Percentiles rank a stretch among this genome's conserved stretches.
phyloP scores from a whole-genome alignment of 2,888 invertebrate genomes.

The Erebia ligea region DNA sequence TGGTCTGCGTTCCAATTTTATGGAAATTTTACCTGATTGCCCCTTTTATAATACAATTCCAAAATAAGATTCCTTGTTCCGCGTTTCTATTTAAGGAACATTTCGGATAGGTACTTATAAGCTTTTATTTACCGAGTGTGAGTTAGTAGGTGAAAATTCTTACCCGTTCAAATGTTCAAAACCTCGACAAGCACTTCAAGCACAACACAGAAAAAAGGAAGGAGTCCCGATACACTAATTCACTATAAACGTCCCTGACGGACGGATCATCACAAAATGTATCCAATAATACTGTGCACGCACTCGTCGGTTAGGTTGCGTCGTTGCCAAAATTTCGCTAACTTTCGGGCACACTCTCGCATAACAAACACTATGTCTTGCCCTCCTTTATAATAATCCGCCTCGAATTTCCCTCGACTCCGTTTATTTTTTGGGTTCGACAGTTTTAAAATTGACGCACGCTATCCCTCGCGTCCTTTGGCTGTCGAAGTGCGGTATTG shows the following conservation, averaged over 20 bases:
- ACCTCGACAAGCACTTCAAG: slow-evolving; percentile 21
- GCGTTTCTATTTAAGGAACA: not conserved
- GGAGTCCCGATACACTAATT: slow-evolving; percentile 42
- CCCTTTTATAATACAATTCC: too few relatives aligned
- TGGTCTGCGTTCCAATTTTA: too few relatives aligned
- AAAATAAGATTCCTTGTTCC: too few relatives aligned
- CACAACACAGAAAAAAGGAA: slow-evolving; percentile 27
- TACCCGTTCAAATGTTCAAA: slow-evolving; percentile 5
- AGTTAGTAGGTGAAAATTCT: slow-evolving; percentile 15
- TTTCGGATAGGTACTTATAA: not conserved
- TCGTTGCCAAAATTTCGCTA: slow-evolving; percentile 75
- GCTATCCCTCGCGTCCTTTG: slow-evolving; percentile 65
- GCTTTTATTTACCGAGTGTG: not conserved
- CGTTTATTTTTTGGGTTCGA: slow-evolving; percentile 31
- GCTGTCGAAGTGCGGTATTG: slow-evolving; percentile 51
- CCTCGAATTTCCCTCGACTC: slow-evolving; percentile 54
- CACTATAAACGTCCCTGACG: slow-evolving; percentile 62
- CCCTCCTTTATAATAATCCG: slow-evolving; percentile 53
- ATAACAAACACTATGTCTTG: slow-evolving; percentile 63
- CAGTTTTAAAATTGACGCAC: slow-evolving; percentile 55
- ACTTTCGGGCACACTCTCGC: slow-evolving; percentile 59
- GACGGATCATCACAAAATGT: slow-evolving; percentile 63
- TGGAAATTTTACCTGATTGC: too few relatives aligned
- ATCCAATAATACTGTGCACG: slow-evolving; percentile 54
- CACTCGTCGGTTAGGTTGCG: slow-evolving; percentile 48